Evolutionary conservation across 2,113 vertebrate species (phyloP), one percentile per base, ranked within the genome.

Genomic region (Sander lucioperca): DNA sequence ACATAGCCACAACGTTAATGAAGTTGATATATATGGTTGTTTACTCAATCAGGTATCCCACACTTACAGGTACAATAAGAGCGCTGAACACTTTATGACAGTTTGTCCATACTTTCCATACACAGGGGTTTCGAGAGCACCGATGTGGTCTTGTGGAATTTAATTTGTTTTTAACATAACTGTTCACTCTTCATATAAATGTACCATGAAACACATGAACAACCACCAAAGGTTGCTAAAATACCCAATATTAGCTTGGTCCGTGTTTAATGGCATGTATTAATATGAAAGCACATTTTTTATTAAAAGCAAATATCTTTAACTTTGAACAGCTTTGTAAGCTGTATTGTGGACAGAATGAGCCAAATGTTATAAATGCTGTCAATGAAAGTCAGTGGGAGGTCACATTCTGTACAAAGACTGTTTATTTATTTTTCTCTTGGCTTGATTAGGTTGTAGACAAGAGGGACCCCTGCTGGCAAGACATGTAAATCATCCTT

Each of bases 391-490:
- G 5, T 67, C 39, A 58, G n/a, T 8, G 15, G 11, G 18, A 47
- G 50, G n/a, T 23, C 6, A 50, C 7, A 51, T 19, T 43, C 2
- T 48, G 50, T 39, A 21, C 12, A 8, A 76, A 21, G 12, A 13
- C 10, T 48, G 48, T 47, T 45, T 25, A 36, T 39, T 10, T 58
- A 13, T 23, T n/a, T 16, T 15, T 9, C 14, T 62, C 45, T 9
- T 39, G 11, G 7, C 6, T n/a, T n/a, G 27, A 57, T 74, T 16
- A 36, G 19, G 30, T 57, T 69, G 39, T 25, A 64, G 69, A 65
- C 63, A 62, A 81, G 25, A 72, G 67, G 16, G 78, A 54, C 83
- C 45, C 48, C 83, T 85, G 47, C 61, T 77, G 83, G 61, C 25
- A 59, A 43, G 13, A 70, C 4, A 39, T 33, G 0, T 43, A 9